These are phyloP conservation scores for Atethmia centrago DNA, from an alignment of 2,888 invertebrate species.

Conservation along the genomic window DNA sequence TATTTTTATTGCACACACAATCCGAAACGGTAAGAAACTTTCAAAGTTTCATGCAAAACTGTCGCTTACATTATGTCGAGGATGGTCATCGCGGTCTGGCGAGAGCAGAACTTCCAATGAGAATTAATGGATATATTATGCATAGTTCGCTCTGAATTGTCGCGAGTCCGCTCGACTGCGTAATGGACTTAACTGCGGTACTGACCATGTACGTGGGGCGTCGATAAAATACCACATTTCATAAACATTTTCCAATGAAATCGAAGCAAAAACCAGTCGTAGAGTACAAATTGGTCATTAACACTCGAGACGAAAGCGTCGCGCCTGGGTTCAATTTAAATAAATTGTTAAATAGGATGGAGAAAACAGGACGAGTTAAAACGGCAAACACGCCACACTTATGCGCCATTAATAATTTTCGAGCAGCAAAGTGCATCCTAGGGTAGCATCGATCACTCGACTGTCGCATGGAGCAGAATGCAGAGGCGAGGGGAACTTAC, in stretches of 20 bases:
- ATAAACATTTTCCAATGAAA: conserved; percentile 72
- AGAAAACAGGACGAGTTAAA: conserved; percentile 62
- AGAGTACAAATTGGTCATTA: conserved; percentile 59
- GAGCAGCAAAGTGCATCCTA: conserved; percentile 73
- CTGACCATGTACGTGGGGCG: conserved; percentile 76
- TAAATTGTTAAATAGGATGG: conserved; percentile 53
- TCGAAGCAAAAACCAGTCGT: conserved; percentile 50
- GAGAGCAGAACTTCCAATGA: conserved; percentile 84
- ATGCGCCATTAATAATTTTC: conserved; percentile 74
- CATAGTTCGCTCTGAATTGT: conserved; percentile 87
- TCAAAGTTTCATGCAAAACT: conserved; percentile 79
- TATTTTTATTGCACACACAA: conserved; percentile 62
- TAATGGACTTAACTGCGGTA: conserved; percentile 81
- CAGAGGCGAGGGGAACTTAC: conserved; percentile 75
- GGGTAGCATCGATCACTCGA: conserved; percentile 80
- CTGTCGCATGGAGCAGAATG: conserved; percentile 75
- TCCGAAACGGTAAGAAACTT: conserved; percentile 66
- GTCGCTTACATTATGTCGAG: conserved; percentile 79
- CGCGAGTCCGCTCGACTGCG: conserved; percentile 82
- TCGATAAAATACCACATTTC: conserved; percentile 77
- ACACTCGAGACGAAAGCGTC: conserved; percentile 44
- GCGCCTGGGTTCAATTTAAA: conserved; percentile 39
- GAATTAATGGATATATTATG: conserved; percentile 89
- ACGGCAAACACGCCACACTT: conserved; percentile 63
- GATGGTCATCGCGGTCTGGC: conserved; percentile 83